Evolutionary conservation across 2,888 invertebrate genomes (phyloP), one percentile per base, ranked within the genome.

Genomic region (Archips crataeganus): DNA sequence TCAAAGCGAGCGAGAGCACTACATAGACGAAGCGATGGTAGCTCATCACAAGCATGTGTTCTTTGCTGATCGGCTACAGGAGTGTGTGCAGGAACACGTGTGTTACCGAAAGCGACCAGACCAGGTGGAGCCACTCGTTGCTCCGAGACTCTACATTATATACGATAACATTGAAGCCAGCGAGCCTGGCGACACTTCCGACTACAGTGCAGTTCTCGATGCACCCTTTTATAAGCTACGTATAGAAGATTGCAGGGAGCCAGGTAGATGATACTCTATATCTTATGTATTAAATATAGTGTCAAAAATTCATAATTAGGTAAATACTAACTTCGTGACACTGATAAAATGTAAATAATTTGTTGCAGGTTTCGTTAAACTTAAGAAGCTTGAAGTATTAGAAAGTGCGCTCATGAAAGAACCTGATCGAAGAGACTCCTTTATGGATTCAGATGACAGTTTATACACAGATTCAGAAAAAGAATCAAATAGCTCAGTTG

Each of bases 81-180:
- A 96, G 78, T 95, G 95, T 49, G 95, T 97, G 0, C 95, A 96
- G 71, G 95, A 94, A 74, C 95, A 96, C 77, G 91, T 97, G 1
- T 90, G 89, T 59, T 97, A 96, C 79, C 93, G 88, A 76, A 85
- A 84, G 59, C 79, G 77, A 15, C 82, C 84, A 23, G 86, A 89
- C 9, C 85, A 86, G 36, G 75, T 87, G 0, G 96, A 96, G 82
- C 95, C 96, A 0, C 84, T 97, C 23, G 95, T 95, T 54, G 93
- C 96, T 0, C 95, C 96, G 57, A 93, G 97, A 59, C 95, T 97
- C 65, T 97, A 95, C 81, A 95, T 97, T 42, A 95, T 97, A 9
- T 96, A 97, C 79, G 96, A 97, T 80, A 97, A 97, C 75, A 95
- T 97, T 47, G 97, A 97, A 81, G 96, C 97, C 10, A 95, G 95